phyloP scores from a whole-genome alignment of 2,888 invertebrate species.

The Fragum whitleyi region DNA sequence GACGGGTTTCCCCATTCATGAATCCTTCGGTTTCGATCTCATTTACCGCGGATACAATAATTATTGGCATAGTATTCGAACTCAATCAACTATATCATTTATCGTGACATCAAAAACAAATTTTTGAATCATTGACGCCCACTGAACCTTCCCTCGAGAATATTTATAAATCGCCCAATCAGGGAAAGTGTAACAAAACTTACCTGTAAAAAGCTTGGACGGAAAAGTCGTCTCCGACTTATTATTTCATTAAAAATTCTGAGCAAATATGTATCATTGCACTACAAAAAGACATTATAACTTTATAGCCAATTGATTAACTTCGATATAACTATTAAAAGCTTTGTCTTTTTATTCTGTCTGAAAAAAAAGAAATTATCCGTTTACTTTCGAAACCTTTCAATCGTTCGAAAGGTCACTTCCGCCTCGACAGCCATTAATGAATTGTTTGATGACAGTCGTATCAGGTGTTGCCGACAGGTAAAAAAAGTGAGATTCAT shows the following conservation, averaged over 20 bases:
- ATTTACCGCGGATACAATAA: no score
- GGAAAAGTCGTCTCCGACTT: not conserved
- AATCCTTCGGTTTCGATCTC: no score
- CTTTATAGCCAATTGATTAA: no score
- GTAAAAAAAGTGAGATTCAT: slow-evolving; percentile 24
- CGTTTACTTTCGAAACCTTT: not conserved
- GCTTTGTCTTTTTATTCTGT: no score
- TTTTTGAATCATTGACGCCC: not conserved
- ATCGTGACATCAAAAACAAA: not conserved
- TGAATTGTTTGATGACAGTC: slow-evolving; percentile 34
- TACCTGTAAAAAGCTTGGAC: slow-evolving; percentile 1
- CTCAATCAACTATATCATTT: not conserved
- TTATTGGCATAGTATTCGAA: not conserved
- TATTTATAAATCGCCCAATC: not conserved
- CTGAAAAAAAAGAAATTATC: no score
- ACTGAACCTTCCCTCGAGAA: not conserved
- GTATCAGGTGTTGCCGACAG: slow-evolving; percentile 54
- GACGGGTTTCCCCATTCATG: no score
- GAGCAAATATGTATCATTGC: no score
- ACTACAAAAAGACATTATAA: no score
- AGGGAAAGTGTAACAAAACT: not conserved
- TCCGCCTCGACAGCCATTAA: slow-evolving; percentile 60
- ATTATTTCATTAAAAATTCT: no score
- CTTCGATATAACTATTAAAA: no score
- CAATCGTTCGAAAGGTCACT: slow-evolving; percentile 29